Base-by-base conservation (phyloP, 2,113 vertebrate genomes). In the Nothocercus julius region DNA sequence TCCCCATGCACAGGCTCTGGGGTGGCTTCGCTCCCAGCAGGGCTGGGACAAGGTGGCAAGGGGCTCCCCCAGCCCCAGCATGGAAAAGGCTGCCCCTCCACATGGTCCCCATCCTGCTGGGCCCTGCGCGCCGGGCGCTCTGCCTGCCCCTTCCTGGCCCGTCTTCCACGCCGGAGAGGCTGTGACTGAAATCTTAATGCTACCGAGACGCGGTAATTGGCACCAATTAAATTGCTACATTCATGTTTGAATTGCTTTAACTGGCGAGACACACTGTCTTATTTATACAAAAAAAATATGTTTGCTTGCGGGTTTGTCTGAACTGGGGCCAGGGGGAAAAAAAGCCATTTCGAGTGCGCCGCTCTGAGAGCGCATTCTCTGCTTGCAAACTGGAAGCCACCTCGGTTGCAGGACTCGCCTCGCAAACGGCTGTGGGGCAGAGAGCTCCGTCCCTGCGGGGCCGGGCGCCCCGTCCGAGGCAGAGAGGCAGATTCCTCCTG, bases 191-290 rank as follows among this genome's bases (percentile, higher is more conserved):
- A 97, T 97, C 96, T 96, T 96, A 97, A 97, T 96, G 93, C 93
- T 96, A 94, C 95, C 18, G 30, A 97, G 96, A 90, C 90, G 85
- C 95, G 94, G 96, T 81, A 96, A 97, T 96, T 97, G 97, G 97
- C 97, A 98, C 96, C 93, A 96, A 96, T 96, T 97, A 98, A 98
- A 98, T 97, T 95, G 97, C 97, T 97, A 97, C 97, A 97, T 97
- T 98, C 97, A 98, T 98, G 97, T 98, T 97, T 94, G 97, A 97
- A 97, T 96, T 97, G 97, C 97, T 98, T 97, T 96, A 96, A 96
- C 97, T 98, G 97, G 97, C 97, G 87, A 97, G 97, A 97, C 97
- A 97, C 95, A 97, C 97, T 97, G 97, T 97, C 97, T 97, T 97
- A 97, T 97, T 97, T 98, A 96, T 97, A 94, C 96, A 96, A 96